Conservation (phyloP, 2,888 invertebrate genomes). For the Watsonalla cultraria region DNA sequence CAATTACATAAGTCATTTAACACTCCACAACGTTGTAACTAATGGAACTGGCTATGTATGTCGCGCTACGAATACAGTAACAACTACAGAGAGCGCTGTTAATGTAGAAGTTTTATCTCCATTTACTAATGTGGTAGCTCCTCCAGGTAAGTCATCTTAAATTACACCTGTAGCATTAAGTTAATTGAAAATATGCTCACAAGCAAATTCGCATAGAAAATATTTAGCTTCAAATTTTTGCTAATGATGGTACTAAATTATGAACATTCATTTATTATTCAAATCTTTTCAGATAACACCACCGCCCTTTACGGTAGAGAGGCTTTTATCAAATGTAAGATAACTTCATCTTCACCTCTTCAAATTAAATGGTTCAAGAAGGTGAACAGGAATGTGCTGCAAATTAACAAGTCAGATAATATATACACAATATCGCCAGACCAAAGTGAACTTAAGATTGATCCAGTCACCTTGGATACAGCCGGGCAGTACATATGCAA, state of each 20-base stretch:
- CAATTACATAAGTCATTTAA: neutral
- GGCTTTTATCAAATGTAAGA: neutral
- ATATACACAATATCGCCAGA: neutral
- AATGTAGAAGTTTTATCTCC: neutral
- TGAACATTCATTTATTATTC: no score
- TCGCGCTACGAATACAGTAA: neutral
- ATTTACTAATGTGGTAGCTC: neutral
- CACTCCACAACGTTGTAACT: neutral
- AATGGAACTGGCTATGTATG: neutral
- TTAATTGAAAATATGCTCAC: no score
- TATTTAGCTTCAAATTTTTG: no score
- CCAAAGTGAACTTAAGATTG: neutral
- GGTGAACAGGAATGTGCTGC: neutral
- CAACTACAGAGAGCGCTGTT: neutral
- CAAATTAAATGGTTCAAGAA: neutral
- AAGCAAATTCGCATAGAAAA: no score
- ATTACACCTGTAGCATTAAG: neutral
- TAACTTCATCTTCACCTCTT: neutral
- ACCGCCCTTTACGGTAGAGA: neutral
- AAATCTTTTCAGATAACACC: neutral
- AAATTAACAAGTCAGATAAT: neutral
- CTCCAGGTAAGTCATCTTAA: neutral
- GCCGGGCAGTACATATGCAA: neutral
- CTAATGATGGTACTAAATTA: no score
- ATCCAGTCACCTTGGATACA: neutral